Evolutionary conservation across 2,797 vertebrate genomes (phyloP), one percentile per base, ranked within the genome.

Genomic region (Tragopan temminckii): DNA sequence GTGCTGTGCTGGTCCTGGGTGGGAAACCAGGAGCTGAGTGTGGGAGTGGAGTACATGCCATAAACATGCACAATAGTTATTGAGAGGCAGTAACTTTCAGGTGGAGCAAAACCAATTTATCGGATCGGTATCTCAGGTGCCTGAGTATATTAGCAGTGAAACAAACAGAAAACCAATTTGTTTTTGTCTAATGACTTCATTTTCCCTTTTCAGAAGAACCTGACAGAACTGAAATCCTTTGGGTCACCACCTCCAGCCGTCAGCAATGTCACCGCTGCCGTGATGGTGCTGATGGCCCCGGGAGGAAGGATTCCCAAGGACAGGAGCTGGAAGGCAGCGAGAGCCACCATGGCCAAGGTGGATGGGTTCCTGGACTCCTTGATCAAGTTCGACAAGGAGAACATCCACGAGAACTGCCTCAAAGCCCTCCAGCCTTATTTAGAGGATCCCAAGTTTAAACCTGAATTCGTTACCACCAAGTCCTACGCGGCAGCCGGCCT

Each of bases 191-290:
- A 97, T 18, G 31, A 59, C 46, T 82, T 96, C 84, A n/a, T 89
- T 90, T 94, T 79, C 85, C 93, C 59, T 66, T 90, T 93, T 78
- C 97, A 99, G 99, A 99, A 97, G 92, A 99, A 99, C 92, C 96
- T 99, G 96, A 99, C 99, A 0, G 99, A 99, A 96, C 85, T 99
- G 95, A 99, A 99, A 97, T 99, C 99, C 0, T 99, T 99, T 1
- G 99, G 99, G 18, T 98, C 99, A 2, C 99, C 99, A 0, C 99
- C 99, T 36, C 83, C 95, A 0, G 99, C 99, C 0, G 99, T 99
- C 86, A 99, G 98, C 93, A 99, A 99, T 0, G 99, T 99, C 93
- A 99, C 98, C 0, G 99, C 99, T 0, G 99, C 99, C 0, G 99
- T 99, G 81, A 99, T 99, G 99, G 99, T 99, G 11, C 98, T 99